A percentile compares a stretch with the other conserved stretches of the same genome.
Evolutionary conservation across 2,797 vertebrate genomes (phyloP).

Genomic region (Hozukius guyotensis): DNA sequence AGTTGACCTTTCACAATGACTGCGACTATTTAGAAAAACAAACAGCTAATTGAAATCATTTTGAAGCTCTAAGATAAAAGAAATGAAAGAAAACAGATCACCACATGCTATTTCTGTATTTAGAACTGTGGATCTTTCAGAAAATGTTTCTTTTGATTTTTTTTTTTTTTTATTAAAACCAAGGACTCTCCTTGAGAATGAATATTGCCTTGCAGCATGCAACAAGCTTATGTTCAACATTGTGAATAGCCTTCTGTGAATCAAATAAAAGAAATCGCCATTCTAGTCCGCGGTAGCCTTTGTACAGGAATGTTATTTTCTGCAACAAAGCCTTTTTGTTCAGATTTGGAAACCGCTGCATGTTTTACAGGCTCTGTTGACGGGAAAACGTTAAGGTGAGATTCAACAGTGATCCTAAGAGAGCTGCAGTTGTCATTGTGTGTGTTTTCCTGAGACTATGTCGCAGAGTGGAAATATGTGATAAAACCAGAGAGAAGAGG

Average conservation of each 20-base stretch:
- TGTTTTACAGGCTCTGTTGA: slow-evolving; percentile 50
- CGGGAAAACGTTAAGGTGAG: slow-evolving; percentile 54
- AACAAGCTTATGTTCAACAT: slow-evolving; percentile 19
- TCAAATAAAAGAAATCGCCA: slow-evolving; percentile 14
- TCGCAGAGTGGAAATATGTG: slow-evolving; percentile 60
- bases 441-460: slow-evolving; percentile 56
- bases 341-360: slow-evolving; percentile 33
- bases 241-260: slow-evolving; percentile 13
- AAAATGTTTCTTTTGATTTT: neutral
- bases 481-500: slow-evolving; percentile 44
- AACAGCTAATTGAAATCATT: slow-evolving; percentile 1
- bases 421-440: slow-evolving; percentile 57
- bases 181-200: neutral
- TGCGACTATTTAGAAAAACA: slow-evolving; percentile 5
- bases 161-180: neutral
- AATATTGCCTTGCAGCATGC: slow-evolving; percentile 6
- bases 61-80: neutral
- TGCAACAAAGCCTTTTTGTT: slow-evolving; percentile 40
- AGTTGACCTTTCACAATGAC: neutral
- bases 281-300: slow-evolving; percentile 25
- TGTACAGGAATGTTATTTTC: slow-evolving; percentile 46
- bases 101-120: neutral
- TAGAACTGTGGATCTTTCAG: neutral
- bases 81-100: neutral
- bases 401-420: slow-evolving; percentile 55